Evolutionary conservation across 2,797 vertebrate species (phyloP).

Genomic region (Leucoraja ocellata): DNA sequence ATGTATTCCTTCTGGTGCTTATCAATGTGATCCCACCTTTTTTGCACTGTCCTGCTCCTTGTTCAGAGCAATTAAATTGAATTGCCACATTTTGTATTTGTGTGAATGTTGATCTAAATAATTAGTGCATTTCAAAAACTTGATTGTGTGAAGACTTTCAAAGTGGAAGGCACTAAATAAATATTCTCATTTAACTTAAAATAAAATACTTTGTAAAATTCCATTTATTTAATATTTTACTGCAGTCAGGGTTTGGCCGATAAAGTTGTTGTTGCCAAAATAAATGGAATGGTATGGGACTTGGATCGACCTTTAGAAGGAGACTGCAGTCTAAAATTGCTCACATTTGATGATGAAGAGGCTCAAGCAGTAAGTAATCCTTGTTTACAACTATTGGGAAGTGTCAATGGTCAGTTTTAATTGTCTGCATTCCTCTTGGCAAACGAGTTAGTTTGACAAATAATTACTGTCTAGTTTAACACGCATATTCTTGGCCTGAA

Average conservation of each 20-base stretch:
- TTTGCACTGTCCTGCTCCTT: background rate
- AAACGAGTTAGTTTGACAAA: background rate
- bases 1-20: background rate
- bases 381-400: background rate
- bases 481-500: background rate
- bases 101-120: background rate
- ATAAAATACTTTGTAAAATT: background rate
- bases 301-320: slow-evolving; percentile 84
- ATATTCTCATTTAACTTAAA: background rate
- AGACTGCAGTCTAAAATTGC: slow-evolving; percentile 80
- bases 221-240: background rate
- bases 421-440: background rate
- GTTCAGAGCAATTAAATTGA: background rate
- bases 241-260: slow-evolving; percentile 89
- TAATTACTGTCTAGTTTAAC: background rate
- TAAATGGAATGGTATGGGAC: slow-evolving; percentile 88
- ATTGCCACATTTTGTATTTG: background rate
- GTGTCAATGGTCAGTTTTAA: background rate
- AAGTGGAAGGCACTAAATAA: background rate
- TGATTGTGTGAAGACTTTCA: background rate
- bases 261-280: slow-evolving; percentile 86
- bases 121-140: background rate
- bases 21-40: background rate
- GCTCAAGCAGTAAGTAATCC: slow-evolving; percentile 82
- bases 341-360: slow-evolving; percentile 94